Evolutionary conservation across 35 echinoderm and acorn worm genomes (phyloP), one percentile per base, ranked within the genome.

Genomic region (Acanthaster planci): DNA sequence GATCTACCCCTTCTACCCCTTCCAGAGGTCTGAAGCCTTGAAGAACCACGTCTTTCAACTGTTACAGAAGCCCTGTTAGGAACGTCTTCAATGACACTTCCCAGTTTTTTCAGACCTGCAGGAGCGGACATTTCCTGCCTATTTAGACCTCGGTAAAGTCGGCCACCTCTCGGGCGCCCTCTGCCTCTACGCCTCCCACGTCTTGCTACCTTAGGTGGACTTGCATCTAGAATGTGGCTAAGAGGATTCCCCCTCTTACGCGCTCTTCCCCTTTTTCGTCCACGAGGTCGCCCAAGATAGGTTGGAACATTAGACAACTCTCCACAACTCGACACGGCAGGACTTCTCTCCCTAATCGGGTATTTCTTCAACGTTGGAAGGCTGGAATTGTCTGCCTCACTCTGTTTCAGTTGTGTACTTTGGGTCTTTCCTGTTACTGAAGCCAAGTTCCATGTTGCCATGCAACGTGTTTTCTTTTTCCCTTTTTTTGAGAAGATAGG

Each of bases 151-250:
- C 77, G 12, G 39, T 8, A n/a, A 3, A 30, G 19, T 79, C 77
- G 14, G 21, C 77, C 44, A 52, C 44, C 44, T 79, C 77, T 30
- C 18, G 32, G 19, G 21, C 38, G 38, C 15, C 77, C 26, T 53
- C 84, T 38, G 16, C 84, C 42, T 86, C 75, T 37, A 37, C 84
- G 14, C 37, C 42, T 18, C 54, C 84, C 67, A 54, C 84, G 16
- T 22, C 75, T 39, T 77, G 39, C 8, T 42, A 7, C 21, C 2
- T 0, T 83, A 7, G 40, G 7, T 14, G 8, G 5, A 53, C 38
- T 39, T 77, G 44, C 44, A 37, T 14, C 84, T 77, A 27, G 64
- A 34, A n/a, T 18, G 40, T 40, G 30, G 19, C 47, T 27, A 77
- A 26, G 40, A 14, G 23, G 60, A 72, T 17, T 67, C 18, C 38